Evolutionary conservation across 2,113 vertebrate species (phyloP), one percentile per base, ranked within the genome.

Genomic region (Malurus cyaneus): DNA sequence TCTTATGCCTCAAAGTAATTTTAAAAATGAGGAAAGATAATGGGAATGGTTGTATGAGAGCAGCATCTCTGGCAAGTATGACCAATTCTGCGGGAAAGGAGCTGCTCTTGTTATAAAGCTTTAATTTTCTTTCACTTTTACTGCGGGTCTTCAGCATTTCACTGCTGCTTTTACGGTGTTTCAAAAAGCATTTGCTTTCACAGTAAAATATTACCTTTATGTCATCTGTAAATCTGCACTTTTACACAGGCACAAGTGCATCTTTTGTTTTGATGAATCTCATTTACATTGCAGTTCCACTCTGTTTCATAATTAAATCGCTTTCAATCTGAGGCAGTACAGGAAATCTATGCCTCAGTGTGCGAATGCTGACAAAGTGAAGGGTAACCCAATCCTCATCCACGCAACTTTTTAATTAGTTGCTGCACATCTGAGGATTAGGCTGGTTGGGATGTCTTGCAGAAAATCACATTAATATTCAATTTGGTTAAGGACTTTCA

Each of bases 381-480:
- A 95, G 67, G 72, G 85, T 77, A 93, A 95, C 94, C 79, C 72
- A 84, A 46, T 94, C 96, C 79, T 93, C 79, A 93, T 92, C 82
- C 49, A 39, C 32, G 5, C 83, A 74, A 91, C 86, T 95, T 96
- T 83, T 83, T 91, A 97, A 96, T 96, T 97, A 94, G 94, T 76
- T 94, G 80, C 72, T 91, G 53, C 77, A 72, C 77, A 61, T 91
- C 74, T 95, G 96, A 97, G 82, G 80, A 86, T 93, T 96, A 82
- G 54, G 36, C 79, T 96, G 92, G 93, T 80, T 82, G 88, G 82
- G 93, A 81, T 79, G 82, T 85, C 88, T 96, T 96, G 57, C 54
- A 93, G 79, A 96, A 97, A 97, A 96, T 90, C 57, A 21, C 47
- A 96, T 96, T 97, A 95, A 93, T 96, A 96, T 96, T 95, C 95